Evolutionary conservation across 1,140 invertebrate species (phyloP).

Genomic region (Andrena cerasifolii): DNA sequence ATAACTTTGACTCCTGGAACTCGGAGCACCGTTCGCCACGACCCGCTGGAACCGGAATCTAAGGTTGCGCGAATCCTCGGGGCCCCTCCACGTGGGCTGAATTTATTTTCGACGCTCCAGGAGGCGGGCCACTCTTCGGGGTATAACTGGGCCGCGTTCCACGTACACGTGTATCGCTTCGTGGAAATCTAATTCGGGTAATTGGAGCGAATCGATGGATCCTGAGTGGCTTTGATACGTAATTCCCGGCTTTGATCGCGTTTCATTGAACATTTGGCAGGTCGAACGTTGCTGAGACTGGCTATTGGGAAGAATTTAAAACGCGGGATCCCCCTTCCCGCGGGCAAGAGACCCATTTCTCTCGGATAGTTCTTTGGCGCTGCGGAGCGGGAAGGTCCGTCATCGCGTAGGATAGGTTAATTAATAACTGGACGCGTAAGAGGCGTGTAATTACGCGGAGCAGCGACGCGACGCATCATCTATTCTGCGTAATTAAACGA

Average conservation of each 20-base stretch:
- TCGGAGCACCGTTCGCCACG: conserved; percentile 19
- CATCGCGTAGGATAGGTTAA: conserved; percentile 28
- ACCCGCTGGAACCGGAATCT: conserved; percentile 50
- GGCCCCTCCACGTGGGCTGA: not conserved
- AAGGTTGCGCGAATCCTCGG: conserved; percentile 16
- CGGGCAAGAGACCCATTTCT: too few relatives aligned
- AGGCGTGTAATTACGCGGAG: conserved; percentile 51
- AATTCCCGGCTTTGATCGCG: too few relatives aligned
- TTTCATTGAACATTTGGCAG: too few relatives aligned
- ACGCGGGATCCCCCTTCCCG: too few relatives aligned
- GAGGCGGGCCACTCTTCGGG: not conserved
- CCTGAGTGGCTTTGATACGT: not conserved
- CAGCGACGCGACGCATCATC: conserved; percentile 48
- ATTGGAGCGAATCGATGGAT: not conserved
- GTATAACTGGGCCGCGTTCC: not conserved
- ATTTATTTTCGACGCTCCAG: conserved; percentile 24
- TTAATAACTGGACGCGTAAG: conserved; percentile 54
- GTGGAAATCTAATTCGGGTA: not conserved
- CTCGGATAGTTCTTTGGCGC: not conserved
- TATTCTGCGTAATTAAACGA: conserved; percentile 60
- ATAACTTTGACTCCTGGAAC: conserved; percentile 63
- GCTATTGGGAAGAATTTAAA: too few relatives aligned
- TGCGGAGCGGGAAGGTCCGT: not conserved
- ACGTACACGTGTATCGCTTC: not conserved
- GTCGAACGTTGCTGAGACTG: too few relatives aligned